Evolutionary conservation across 2,797 vertebrate species (phyloP), one percentile per base, ranked within the genome.

Genomic region (Siniperca undulata): DNA sequence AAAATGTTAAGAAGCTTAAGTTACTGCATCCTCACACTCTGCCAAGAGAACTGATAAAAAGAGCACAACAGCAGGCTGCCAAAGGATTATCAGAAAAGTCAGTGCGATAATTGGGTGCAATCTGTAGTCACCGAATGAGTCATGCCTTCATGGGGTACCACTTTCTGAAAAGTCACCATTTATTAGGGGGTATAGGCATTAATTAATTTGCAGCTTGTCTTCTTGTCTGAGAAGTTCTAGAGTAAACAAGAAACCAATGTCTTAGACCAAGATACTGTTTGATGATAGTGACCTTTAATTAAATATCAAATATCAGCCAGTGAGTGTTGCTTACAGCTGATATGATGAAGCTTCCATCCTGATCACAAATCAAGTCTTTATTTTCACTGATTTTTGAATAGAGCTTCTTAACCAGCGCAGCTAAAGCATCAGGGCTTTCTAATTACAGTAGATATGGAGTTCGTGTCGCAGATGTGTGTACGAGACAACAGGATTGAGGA

Each of bases 1-100:
- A 71, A 77, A 75, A 40, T n/a, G 44, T 70, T 58, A 80, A 85
- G 56, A 68, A 80, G 76, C 83, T 88, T 81, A 84, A 70, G 71
- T 70, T 30, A 30, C 30, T 22, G 68, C 55, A 65, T 52, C 60
- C 78, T 52, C 59, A 7, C 40, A 76, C 14, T 30, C 38, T 72
- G 61, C 62, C 14, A 22, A n/a, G 24, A 42, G 59, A 77, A 42
- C n/a, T 7, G 12, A 71, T 69, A 53, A 42, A 42, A 48, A 71
- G 48, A 40, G 46, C 24, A 76, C 67, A 65, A 66, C 64, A 14
- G 27, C 30, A 2, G 40, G 64, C 34, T 17, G 56, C 0, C 0
- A 34, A 17, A 10, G 48, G 70, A 74, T 83, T 70, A 67, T 56
- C 38, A 72, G n/a, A 27, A 2, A 34, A 68, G 36, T 77, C 34